Conservation (phyloP, 2,888 invertebrate species). For the Tholera decimalis region DNA sequence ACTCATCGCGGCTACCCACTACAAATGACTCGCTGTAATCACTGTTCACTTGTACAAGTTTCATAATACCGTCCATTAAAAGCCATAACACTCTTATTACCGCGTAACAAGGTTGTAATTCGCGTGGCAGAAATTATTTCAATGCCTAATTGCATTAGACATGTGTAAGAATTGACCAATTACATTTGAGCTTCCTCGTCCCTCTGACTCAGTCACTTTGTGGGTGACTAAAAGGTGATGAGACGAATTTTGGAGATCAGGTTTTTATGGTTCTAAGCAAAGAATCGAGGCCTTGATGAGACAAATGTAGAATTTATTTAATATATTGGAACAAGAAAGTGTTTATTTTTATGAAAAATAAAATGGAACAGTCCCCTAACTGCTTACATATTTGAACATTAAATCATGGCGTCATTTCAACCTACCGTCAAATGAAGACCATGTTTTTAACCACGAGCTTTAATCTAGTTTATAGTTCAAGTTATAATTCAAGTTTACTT, state of each 20-base stretch:
- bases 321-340: not conserved
- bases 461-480: not conserved
- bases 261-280: conserved; percentile 39
- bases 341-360: not conserved
- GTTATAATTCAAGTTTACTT: not conserved
- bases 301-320: conserved; percentile 4
- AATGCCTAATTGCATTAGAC: conserved; percentile 28
- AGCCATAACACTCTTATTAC: conserved; percentile 10
- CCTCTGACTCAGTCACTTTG: not conserved
- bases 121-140: not conserved
- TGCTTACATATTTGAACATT: not conserved
- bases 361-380: not conserved
- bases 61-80: not conserved
- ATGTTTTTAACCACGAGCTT: too few relatives aligned
- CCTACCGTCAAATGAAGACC: not conserved
- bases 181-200: conserved; percentile 36
- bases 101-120: conserved; percentile 23
- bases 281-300: conserved; percentile 39
- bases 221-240: conserved; percentile 13
- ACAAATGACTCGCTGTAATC: conserved; percentile 57
- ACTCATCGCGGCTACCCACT: conserved; percentile 42
- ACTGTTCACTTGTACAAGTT: conserved; percentile 29
- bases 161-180: conserved; percentile 21
- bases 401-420: not conserved
- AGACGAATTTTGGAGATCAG: conserved; percentile 33